A percentile compares a stretch with the other conserved stretches of the same genome.
Conservation (phyloP, 2,797 vertebrate species). For the Acrossocheilus wenchowensis region DNA sequence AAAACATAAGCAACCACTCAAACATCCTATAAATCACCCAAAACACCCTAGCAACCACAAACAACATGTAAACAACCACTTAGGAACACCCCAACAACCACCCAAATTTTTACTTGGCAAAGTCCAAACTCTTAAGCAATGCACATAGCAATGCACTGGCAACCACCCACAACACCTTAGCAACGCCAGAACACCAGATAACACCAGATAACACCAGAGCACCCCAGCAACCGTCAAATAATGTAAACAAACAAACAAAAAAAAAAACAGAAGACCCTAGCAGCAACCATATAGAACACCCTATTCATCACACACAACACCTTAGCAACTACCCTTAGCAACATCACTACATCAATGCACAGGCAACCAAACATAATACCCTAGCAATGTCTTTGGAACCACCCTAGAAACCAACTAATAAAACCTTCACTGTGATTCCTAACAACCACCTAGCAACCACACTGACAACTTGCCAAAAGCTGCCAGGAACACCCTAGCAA, state of each 20-base stretch:
- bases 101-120: neutral
- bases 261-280: neutral
- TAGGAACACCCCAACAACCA: neutral
- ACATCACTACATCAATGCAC: neutral
- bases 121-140: neutral
- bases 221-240: neutral
- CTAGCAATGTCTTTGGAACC: neutral
- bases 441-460: neutral
- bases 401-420: neutral
- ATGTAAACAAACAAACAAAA: too few relatives aligned
- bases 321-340: neutral
- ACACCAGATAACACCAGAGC: too few relatives aligned
- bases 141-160: neutral
- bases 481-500: neutral
- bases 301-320: neutral
- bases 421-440: neutral
- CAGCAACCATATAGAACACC: neutral
- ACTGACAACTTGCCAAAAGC: too few relatives aligned
- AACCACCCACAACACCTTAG: neutral
- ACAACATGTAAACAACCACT: neutral
- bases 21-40: neutral
- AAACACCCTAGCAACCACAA: neutral
- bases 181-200: neutral
- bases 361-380: neutral
- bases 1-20: neutral